Evolutionary conservation across 2,113 vertebrate species (phyloP).

Genomic region (Nipponia nippon): DNA sequence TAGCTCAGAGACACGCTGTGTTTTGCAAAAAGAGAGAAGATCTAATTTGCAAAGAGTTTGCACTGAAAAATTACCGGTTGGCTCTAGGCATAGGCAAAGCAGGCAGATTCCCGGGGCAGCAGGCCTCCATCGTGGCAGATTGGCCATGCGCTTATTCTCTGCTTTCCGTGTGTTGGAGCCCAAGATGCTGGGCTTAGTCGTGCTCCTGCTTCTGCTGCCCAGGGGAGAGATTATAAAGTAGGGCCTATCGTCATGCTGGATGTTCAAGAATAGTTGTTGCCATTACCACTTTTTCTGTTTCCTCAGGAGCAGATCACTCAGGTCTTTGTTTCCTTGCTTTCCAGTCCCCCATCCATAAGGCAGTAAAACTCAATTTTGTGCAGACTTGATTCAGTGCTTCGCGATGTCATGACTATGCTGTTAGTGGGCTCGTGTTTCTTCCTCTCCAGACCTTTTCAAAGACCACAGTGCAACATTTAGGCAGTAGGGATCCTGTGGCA

Average conservation of each 20-base stretch:
- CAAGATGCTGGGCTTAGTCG: fast-evolving
- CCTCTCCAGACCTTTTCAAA: background rate
- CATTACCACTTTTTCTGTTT: background rate
- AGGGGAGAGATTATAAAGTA: background rate
- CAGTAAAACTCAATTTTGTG: background rate
- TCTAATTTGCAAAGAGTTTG: background rate
- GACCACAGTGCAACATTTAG: too few relatives aligned
- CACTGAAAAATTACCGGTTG: background rate
- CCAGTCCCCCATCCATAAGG: background rate
- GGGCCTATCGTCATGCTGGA: fast-evolving
- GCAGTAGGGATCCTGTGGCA: background rate
- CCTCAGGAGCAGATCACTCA: background rate
- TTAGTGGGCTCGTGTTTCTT: background rate
- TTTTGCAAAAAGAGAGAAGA: background rate
- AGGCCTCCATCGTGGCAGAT: fast-evolving
- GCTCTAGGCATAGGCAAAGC: background rate
- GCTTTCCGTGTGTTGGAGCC: background rate
- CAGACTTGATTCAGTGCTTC: background rate
- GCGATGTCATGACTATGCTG: fast-evolving
- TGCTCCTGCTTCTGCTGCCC: background rate
- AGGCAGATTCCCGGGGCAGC: background rate
- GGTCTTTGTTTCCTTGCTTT: background rate
- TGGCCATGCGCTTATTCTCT: fast-evolving
- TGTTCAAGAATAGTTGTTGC: background rate
- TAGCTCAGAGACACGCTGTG: background rate